These are phyloP conservation scores for Pocillopora meandrina DNA, from an alignment of 92 coral and sea anemone genomes.

Conservation along the genomic window DNA sequence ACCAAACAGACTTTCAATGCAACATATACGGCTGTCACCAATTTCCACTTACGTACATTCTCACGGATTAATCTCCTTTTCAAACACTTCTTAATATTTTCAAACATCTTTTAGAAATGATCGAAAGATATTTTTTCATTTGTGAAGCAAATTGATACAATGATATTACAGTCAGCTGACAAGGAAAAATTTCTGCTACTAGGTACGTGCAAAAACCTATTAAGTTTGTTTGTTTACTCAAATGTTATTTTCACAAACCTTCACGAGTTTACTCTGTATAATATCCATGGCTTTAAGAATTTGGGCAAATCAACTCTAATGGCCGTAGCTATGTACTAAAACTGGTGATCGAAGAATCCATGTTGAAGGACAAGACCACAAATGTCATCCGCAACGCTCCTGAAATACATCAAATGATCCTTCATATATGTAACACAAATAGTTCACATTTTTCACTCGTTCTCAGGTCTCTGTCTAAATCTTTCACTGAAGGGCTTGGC, in stretches of 20 bases:
- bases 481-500: not conserved
- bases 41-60: no score
- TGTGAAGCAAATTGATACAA: no score
- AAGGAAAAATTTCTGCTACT: no score
- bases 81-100: no score
- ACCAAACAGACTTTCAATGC: no score
- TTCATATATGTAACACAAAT: not conserved
- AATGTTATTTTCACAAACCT: not conserved
- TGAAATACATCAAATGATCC: not conserved
- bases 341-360: not conserved
- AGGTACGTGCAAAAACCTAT: no score
- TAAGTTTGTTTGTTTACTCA: not conserved
- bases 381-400: not conserved
- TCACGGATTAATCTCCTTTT: no score
- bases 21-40: no score
- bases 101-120: no score
- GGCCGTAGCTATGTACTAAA: not conserved
- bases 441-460: not conserved
- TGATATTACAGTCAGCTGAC: no score
- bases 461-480: not conserved
- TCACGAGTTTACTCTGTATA: slow-evolving; percentile 8
- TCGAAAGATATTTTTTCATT: no score
- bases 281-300: slow-evolving; percentile 12
- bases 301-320: not conserved
- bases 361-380: not conserved